A percentile compares a stretch with the other conserved stretches of the same genome.
phyloP scores from a whole-genome alignment of 2,888 invertebrate species.

The Cheilosia pagana region DNA sequence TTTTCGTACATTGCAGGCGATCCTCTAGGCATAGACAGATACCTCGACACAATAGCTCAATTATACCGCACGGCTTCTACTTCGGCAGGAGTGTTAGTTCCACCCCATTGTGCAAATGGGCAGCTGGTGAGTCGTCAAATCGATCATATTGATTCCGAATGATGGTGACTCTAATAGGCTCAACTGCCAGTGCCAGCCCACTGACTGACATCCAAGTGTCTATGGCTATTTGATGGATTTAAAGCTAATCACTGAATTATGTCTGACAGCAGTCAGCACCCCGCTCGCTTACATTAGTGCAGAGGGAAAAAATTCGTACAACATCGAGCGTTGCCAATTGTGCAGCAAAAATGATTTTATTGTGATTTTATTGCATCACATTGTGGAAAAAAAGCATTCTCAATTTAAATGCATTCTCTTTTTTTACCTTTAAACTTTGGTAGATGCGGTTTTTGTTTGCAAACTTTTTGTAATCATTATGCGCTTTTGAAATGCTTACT shows the following conservation, averaged over 20 bases:
- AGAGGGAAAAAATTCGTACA: too few relatives aligned
- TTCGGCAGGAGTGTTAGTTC: constrained; percentile 11
- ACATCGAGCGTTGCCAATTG: too few relatives aligned
- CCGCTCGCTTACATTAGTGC: too few relatives aligned
- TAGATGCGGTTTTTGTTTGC: too few relatives aligned
- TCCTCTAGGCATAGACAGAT: constrained; percentile 3
- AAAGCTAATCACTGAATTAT: constrained; percentile 11
- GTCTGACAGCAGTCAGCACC: neutral
- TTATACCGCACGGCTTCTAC: neutral
- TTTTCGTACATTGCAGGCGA: neutral
- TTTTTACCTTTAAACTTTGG: too few relatives aligned
- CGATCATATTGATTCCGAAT: constrained; percentile 16
- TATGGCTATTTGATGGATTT: constrained; percentile 30
- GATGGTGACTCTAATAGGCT: constrained; percentile 4
- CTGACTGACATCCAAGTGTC: constrained; percentile 1
- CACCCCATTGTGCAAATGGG: constrained; percentile 36
- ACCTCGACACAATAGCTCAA: constrained; percentile 8
- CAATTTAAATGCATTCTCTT: too few relatives aligned
- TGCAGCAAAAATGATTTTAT: too few relatives aligned
- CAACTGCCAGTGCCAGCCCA: constrained; percentile 11
- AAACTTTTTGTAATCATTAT: too few relatives aligned
- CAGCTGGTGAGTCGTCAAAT: constrained; percentile 23
- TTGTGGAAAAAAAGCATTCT: too few relatives aligned
- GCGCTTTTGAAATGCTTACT: too few relatives aligned
- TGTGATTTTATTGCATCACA: too few relatives aligned